A percentile compares a stretch with the other conserved stretches of the same genome.
Conservation (phyloP, 2,888 invertebrate genomes). For the Orgyia antiqua region DNA sequence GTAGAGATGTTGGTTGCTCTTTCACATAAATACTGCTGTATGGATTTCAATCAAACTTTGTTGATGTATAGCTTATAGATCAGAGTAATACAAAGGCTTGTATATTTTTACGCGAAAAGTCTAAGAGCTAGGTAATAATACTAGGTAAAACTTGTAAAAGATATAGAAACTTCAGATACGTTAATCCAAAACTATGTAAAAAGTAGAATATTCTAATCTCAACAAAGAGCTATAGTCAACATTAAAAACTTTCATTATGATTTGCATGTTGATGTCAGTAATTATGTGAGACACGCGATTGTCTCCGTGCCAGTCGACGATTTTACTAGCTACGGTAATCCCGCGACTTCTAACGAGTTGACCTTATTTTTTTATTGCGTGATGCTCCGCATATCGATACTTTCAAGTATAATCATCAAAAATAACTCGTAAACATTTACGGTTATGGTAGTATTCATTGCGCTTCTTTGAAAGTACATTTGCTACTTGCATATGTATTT, state of each 20-base stretch:
- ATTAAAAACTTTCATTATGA: constrained; percentile 23
- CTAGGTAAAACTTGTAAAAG: too few species aligned
- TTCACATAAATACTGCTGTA: too few species aligned
- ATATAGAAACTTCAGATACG: too few species aligned
- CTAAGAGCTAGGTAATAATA: too few species aligned
- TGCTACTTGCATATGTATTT: constrained; percentile 15
- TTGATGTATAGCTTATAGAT: too few species aligned
- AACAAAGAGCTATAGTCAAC: too few species aligned
- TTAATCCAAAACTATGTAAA: too few species aligned
- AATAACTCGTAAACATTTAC: constrained; percentile 6
- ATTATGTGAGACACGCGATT: constrained; percentile 22
- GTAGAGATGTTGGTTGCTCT: too few species aligned
- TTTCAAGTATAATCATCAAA: constrained; percentile 12
- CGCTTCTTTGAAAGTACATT: constrained; percentile 26
- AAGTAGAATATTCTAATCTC: too few species aligned
- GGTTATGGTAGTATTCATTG: constrained; percentile 4
- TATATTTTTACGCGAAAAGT: too few species aligned
- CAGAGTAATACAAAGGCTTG: too few species aligned
- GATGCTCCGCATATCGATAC: constrained; percentile 8
- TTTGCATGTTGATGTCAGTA: constrained; percentile 24
- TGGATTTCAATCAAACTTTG: too few species aligned
- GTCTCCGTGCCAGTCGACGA: constrained; percentile 27
- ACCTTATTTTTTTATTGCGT: constrained; percentile 22
- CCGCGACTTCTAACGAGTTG: constrained; percentile 19
- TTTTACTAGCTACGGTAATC: constrained; percentile 21